phyloP scores from a whole-genome alignment of 2,888 invertebrate species.

The Ennomos fuscantarius region DNA sequence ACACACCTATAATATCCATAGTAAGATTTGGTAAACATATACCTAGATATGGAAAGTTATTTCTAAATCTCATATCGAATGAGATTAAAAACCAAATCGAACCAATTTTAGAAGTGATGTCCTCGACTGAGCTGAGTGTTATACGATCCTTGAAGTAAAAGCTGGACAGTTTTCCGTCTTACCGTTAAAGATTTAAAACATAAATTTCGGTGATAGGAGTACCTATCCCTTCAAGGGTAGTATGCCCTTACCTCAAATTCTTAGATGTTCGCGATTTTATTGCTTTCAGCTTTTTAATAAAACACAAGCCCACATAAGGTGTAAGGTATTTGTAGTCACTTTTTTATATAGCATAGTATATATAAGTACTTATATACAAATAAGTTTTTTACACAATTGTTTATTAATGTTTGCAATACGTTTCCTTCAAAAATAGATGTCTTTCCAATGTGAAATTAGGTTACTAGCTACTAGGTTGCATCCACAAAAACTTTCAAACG shows the following conservation, averaged over 20 bases:
- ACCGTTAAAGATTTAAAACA: neutral
- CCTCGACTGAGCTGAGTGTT: conserved; percentile 7
- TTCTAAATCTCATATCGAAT: conserved; percentile 53
- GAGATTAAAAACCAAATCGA: conserved; percentile 44
- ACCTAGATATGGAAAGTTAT: conserved; percentile 59
- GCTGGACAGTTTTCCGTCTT: conserved; percentile 1
- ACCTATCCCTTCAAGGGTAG: neutral
- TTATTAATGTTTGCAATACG: too few species aligned
- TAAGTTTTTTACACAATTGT: too few species aligned
- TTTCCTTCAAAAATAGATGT: too few species aligned
- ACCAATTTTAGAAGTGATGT: conserved; percentile 11
- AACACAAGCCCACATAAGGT: conserved; percentile 5
- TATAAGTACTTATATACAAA: neutral
- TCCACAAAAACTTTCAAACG: too few species aligned
- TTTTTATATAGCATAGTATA: conserved; percentile 41
- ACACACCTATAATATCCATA: conserved; percentile 42
- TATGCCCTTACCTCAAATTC: conserved; percentile 6
- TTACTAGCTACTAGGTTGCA: too few species aligned
- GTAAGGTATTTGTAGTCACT: neutral
- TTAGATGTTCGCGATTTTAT: conserved; percentile 2
- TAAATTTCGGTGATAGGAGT: neutral
- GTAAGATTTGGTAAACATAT: conserved; percentile 56
- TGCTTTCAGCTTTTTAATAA: conserved; percentile 18
- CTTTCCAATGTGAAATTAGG: too few species aligned
- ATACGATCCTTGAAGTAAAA: conserved; percentile 5